phyloP scores from a whole-genome alignment of 1,140 invertebrate genomes.

The Bombus pascuorum region DNA sequence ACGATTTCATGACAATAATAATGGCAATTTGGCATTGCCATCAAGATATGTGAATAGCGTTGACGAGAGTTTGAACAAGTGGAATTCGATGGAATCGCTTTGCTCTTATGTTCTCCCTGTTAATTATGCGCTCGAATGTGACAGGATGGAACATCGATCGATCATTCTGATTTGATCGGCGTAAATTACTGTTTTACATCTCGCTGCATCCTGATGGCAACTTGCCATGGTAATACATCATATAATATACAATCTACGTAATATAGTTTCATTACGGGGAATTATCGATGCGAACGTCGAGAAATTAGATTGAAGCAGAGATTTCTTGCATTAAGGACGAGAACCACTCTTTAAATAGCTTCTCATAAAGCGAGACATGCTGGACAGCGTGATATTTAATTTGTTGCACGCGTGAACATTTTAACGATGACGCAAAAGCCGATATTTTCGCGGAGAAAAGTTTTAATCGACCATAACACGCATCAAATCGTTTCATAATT shows the following conservation, averaged over 20 bases:
- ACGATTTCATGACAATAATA: constrained; percentile 9
- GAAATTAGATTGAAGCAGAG: constrained; percentile 34
- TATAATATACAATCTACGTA: constrained; percentile 33
- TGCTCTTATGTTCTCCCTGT: constrained; percentile 30
- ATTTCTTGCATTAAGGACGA: not conserved
- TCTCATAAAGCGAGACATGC: not conserved
- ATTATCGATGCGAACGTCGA: constrained; percentile 2
- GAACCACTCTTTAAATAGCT: not conserved
- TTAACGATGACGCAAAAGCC: not conserved
- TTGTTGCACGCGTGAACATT: not conserved
- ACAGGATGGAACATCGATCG: constrained; percentile 38
- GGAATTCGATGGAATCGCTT: constrained; percentile 20
- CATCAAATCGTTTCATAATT: not conserved
- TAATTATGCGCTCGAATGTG: constrained; percentile 32
- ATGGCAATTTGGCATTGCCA: not conserved
- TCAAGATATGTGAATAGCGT: not conserved
- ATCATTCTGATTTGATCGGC: constrained; percentile 49
- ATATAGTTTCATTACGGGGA: constrained; percentile 28
- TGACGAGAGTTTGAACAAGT: constrained; percentile 36
- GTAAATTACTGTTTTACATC: constrained; percentile 56
- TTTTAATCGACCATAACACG: not conserved
- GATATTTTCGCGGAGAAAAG: not conserved
- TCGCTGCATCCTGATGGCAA: constrained; percentile 40
- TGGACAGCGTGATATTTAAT: not conserved
- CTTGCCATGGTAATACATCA: constrained; percentile 42